These are phyloP conservation scores for Conger conger DNA, from an alignment of 2,113 vertebrate genomes.

Conservation along the genomic window DNA sequence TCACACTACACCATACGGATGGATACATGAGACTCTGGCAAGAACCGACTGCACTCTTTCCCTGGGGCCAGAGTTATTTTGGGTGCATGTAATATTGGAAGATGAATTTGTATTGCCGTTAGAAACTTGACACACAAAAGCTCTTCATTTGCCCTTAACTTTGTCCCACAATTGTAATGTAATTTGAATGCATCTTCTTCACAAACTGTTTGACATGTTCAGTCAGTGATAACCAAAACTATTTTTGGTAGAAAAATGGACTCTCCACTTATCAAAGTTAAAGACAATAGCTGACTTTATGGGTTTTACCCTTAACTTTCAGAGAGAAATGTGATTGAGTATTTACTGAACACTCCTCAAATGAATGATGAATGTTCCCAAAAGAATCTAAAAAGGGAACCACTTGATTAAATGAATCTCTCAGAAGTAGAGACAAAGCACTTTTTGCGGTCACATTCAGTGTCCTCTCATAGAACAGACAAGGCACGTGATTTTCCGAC, in stretches of 20 bases:
- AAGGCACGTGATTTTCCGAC: neutral
- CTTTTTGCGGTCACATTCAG: neutral
- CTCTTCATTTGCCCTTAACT: neutral
- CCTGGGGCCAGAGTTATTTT: neutral
- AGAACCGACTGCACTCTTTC: neutral
- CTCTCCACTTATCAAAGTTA: neutral
- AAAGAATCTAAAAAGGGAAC: neutral
- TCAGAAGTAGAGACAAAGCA: neutral
- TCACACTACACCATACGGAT: neutral
- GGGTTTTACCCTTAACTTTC: neutral
- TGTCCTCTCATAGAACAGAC: neutral
- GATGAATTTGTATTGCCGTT: neutral
- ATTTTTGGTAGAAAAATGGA: neutral
- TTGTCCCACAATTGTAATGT: neutral
- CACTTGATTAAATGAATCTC: neutral
- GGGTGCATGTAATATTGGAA: neutral
- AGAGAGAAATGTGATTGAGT: neutral
- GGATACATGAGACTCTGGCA: conserved; percentile 1
- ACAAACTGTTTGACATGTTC: no score
- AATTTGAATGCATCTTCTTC: neutral
- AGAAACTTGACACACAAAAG: neutral
- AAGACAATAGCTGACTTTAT: neutral
- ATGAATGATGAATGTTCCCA: neutral
- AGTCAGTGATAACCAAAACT: neutral
- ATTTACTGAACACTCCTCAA: neutral